A percentile compares a stretch with the other conserved stretches of the same genome.
Evolutionary conservation across 1,140 invertebrate species (phyloP).

Genomic region (Heliconius hewitsoni): DNA sequence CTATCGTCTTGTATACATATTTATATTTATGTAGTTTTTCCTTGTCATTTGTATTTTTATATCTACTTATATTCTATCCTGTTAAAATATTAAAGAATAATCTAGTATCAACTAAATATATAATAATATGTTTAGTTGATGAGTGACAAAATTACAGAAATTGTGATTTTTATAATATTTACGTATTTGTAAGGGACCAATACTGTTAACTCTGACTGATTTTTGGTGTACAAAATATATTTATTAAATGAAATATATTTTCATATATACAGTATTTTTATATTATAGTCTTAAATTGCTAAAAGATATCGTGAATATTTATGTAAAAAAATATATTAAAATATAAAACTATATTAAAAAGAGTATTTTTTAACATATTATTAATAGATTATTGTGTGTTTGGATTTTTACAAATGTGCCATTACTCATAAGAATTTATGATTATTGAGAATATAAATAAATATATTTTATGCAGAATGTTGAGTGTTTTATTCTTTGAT

Average conservation of each 20-base stretch:
- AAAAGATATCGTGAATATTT: not conserved
- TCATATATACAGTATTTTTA: constrained; percentile 20
- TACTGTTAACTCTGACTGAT: constrained; percentile 19
- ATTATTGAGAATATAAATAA: constrained; percentile 3
- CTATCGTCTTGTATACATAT: not conserved
- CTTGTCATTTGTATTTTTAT: not conserved
- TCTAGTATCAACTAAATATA: too few species aligned
- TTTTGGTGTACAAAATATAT: constrained; percentile 8
- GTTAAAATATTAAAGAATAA: too few species aligned
- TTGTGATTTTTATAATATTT: constrained; percentile 25
- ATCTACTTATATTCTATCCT: too few species aligned
- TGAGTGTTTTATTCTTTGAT: not conserved
- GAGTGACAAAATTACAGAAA: not conserved
- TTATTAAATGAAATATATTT: constrained; percentile 9
- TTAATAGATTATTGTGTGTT: not conserved
- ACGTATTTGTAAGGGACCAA: constrained; percentile 8
- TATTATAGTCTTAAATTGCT: constrained; percentile 22
- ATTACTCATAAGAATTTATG: constrained; percentile 22
- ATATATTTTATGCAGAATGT: not conserved
- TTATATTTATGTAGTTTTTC: not conserved
- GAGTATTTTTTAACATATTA: not conserved
- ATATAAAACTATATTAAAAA: not conserved
- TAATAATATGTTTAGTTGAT: too few species aligned
- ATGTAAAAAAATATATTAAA: not conserved
- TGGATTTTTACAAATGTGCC: constrained; percentile 22